Conservation (phyloP, 2,113 vertebrate genomes). For the Zeus faber region DNA sequence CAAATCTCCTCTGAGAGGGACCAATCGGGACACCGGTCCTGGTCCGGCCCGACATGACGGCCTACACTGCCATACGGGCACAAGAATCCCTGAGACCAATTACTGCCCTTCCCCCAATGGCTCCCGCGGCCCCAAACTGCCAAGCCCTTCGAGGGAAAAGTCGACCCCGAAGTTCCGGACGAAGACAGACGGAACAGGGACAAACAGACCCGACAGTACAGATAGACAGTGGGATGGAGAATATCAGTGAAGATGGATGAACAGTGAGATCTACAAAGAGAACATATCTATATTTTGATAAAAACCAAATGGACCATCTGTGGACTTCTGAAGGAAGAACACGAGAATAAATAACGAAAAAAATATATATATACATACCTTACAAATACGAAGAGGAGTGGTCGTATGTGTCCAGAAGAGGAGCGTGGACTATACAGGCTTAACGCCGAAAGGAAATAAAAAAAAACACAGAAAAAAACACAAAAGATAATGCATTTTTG, state of each 20-base stretch:
- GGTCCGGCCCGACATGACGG: conserved; percentile 32
- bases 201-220: conserved; percentile 45
- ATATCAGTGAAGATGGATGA: neutral
- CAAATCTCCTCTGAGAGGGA: conserved; percentile 55
- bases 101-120: conserved; percentile 50
- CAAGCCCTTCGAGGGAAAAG: conserved; percentile 37
- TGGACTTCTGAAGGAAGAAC: conserved; percentile 14
- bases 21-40: conserved; percentile 45
- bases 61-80: conserved; percentile 64
- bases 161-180: conserved; percentile 35
- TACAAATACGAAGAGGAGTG: neutral
- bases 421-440: conserved; percentile 37
- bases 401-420: neutral
- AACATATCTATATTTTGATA: conserved; percentile 80
- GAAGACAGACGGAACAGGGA: conserved; percentile 19
- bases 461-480: conserved; percentile 57
- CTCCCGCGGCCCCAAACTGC: conserved; percentile 57
- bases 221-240: neutral
- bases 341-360: neutral
- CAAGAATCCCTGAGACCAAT: conserved; percentile 31
- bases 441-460: conserved; percentile 44
- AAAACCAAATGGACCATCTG: conserved; percentile 62
- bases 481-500: conserved; percentile 78
- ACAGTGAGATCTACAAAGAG: conserved; percentile 60
- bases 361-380: neutral